Conservation (phyloP, 2,797 vertebrate genomes). For the Mycteria americana region DNA sequence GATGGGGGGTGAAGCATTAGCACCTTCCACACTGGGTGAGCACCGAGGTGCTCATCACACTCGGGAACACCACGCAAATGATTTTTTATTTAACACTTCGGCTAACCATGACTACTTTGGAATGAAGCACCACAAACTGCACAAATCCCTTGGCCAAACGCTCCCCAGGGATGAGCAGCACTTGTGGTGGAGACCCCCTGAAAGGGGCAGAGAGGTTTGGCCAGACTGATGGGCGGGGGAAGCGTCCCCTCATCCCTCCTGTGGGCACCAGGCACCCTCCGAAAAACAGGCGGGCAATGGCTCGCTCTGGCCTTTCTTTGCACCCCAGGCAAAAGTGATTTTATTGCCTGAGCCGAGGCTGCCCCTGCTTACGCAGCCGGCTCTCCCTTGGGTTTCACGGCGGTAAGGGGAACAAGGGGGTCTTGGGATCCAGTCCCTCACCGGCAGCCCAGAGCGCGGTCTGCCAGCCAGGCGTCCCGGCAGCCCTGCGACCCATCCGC, state of each 20-base stretch:
- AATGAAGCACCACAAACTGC: background rate
- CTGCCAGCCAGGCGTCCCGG: background rate
- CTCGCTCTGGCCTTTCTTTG: background rate
- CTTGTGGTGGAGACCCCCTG: background rate
- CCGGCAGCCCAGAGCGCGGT: background rate
- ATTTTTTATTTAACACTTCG: background rate
- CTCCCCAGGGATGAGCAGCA: background rate
- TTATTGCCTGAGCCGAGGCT: background rate
- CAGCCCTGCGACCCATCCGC: background rate
- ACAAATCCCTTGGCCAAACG: background rate
- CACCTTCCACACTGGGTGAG: background rate
- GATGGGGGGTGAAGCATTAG: background rate
- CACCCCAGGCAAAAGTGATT: background rate
- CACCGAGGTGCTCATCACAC: background rate
- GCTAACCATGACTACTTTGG: background rate
- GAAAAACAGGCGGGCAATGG: background rate
- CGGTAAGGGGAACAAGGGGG: fast-evolving
- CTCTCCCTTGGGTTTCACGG: background rate
- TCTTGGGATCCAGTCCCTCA: background rate
- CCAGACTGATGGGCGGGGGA: fast-evolving
- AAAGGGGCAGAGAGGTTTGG: background rate
- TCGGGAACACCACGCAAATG: background rate
- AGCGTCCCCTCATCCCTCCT: background rate
- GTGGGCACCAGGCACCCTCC: background rate
- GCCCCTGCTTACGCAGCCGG: background rate